phyloP scores from a whole-genome alignment of 2,888 invertebrate species.

The Caenorhabditis angaria region DNA sequence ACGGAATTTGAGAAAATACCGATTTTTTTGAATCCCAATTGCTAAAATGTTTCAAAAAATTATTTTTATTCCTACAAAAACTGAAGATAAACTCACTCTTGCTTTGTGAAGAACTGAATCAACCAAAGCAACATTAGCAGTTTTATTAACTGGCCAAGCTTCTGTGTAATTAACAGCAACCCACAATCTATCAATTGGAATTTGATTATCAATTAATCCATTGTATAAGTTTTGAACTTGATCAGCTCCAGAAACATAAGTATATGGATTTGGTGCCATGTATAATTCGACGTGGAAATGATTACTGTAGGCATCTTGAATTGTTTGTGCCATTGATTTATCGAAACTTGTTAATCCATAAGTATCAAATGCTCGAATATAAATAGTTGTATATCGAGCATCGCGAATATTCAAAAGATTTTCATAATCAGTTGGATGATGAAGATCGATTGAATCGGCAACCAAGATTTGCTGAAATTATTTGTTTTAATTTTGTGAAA shows the following conservation, averaged over 20 bases:
- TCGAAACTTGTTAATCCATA: neutral
- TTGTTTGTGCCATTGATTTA: neutral
- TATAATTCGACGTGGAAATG: neutral
- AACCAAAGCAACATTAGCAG: neutral
- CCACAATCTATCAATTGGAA: too few species aligned
- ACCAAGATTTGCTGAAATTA: neutral
- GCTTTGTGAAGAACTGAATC: neutral
- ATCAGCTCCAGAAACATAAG: neutral
- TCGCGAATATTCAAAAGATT: neutral
- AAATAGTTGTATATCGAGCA: neutral
- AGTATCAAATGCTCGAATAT: neutral
- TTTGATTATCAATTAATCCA: too few species aligned
- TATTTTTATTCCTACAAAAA: neutral
- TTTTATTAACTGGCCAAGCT: neutral
- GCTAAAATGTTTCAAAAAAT: neutral
- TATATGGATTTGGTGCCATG: neutral
- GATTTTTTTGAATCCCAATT: neutral
- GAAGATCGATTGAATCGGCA: neutral
- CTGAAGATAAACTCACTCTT: neutral
- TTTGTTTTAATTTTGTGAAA: neutral
- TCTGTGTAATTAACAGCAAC: too few species aligned
- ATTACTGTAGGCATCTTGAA: neutral
- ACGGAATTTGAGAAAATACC: constrained; percentile 47
- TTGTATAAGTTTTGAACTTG: too few species aligned
- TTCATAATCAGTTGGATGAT: neutral